Base-by-base conservation (phyloP, 2,113 vertebrate genomes). In the Thryonomys swinderianus region DNA sequence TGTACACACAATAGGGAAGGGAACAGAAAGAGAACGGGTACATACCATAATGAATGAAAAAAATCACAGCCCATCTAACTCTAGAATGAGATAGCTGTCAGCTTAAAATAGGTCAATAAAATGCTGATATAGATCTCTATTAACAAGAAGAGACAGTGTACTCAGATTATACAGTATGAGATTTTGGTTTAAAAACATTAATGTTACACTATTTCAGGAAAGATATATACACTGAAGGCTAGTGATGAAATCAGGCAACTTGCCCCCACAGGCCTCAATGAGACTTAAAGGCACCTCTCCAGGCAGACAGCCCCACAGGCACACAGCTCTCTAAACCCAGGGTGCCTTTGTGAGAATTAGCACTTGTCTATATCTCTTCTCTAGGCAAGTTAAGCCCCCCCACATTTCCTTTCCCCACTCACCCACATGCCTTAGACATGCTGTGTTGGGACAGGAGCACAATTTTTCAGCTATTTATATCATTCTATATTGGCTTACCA, bases 121-220 rank as follows among this genome's bases (percentile, higher is more conserved):
- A 40, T 32, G 23, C 64, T 48, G 42, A 71, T 13, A 62, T 0
- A 71, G 51, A 88, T 27, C 20, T 90, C 91, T 40, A 84, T 16
- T 76, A 85, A 87, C 80, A 74, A 37, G 57, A 91, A 90, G 45
- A 85, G 82, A 45, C 27, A 61, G 88, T 55, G 79, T 37, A 94
- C 10, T 93, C 53, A 42, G 40, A 85, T 55, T 87, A 90, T 80
- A 85, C 1, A 20, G 84, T 48, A 83, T 40, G 13, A 40, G n/a
- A 10, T 66, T 88, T 51, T 62, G 25, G 21, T 45, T n/a, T 51
- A 51, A 51, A 51, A 51, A 51, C 48, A 51, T 51, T 51, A 51
- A 51, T 16, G 11, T 55, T 73, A 85, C 1, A 83, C 1, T 40
- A 84, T 81, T 93, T 57, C 40, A 48, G 30, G 30, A 78, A 85